phyloP scores from a whole-genome alignment of 2,113 vertebrate genomes.

The Picathartes gymnocephalus region DNA sequence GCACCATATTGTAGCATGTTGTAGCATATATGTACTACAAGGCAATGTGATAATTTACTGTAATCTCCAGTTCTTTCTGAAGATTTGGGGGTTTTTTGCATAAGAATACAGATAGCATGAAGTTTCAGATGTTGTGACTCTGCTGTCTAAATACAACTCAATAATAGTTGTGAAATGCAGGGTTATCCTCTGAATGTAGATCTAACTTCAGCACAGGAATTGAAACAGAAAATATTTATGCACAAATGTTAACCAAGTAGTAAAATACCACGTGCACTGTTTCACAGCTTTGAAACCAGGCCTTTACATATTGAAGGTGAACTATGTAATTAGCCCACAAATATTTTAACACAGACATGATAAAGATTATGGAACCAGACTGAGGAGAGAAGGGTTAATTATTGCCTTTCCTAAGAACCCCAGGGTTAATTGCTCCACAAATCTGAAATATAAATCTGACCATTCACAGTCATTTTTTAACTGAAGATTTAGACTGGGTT shows the following conservation, averaged over 20 bases:
- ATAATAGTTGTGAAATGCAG: background rate
- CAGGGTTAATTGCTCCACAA: background rate
- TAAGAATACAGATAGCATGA: background rate
- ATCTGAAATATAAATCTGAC: background rate
- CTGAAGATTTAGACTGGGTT: background rate
- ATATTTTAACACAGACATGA: background rate
- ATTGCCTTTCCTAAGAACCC: background rate
- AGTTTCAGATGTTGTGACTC: background rate
- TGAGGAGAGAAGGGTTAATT: background rate
- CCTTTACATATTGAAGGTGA: background rate
- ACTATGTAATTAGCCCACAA: background rate
- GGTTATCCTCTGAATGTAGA: background rate
- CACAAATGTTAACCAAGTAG: background rate
- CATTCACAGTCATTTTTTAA: background rate
- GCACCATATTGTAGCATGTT: too few species aligned
- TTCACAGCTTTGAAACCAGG: background rate
- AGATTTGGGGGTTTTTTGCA: background rate
- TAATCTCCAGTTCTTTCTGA: background rate
- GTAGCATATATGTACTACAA: background rate
- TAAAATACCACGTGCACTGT: background rate
- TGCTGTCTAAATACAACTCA: background rate
- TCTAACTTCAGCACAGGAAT: background rate
- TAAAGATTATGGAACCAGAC: background rate
- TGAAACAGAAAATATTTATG: background rate
- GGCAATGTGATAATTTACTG: background rate